A percentile compares a stretch with the other conserved stretches of the same genome.
These are phyloP conservation scores for Furnarius figulus DNA, from an alignment of 2,113 vertebrate genomes.

Conservation along the genomic window DNA sequence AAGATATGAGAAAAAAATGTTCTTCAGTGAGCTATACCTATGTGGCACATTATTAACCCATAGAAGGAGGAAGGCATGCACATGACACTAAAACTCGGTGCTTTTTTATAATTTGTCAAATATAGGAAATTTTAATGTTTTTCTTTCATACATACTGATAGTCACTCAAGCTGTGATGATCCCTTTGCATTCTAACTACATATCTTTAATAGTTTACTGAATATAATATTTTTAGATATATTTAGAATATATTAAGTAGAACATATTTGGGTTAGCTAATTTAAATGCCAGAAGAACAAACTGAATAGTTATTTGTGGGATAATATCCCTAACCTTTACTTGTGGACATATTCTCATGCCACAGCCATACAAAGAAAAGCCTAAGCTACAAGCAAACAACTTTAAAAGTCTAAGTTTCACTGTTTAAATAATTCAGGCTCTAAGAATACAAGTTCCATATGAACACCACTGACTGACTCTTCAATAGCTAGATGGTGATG, in stretches of 20 bases:
- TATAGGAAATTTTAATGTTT: background rate
- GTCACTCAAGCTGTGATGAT: background rate
- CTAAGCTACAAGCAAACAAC: background rate
- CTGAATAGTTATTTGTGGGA: background rate
- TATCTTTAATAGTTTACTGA: background rate
- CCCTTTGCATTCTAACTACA: background rate
- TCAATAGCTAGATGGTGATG: background rate
- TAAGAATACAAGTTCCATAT: background rate
- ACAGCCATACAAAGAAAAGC: background rate
- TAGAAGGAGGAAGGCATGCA: background rate
- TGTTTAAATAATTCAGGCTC: background rate
- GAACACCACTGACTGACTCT: background rate
- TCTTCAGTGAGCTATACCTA: background rate
- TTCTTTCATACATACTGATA: background rate
- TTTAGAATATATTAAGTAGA: background rate
- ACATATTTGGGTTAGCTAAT: background rate
- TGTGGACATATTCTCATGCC: background rate
- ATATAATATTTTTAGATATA: background rate
- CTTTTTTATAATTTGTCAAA: background rate
- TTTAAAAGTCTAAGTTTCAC: background rate
- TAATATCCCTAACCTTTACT: background rate
- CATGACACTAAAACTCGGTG: background rate
- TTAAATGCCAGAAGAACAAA: slow-evolving; percentile 10
- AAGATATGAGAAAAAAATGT: background rate
- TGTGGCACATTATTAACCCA: background rate